A percentile compares a stretch with the other conserved stretches of the same genome.
phyloP scores from a whole-genome alignment of 2,888 invertebrate genomes.

The Leptopilina syphax region DNA sequence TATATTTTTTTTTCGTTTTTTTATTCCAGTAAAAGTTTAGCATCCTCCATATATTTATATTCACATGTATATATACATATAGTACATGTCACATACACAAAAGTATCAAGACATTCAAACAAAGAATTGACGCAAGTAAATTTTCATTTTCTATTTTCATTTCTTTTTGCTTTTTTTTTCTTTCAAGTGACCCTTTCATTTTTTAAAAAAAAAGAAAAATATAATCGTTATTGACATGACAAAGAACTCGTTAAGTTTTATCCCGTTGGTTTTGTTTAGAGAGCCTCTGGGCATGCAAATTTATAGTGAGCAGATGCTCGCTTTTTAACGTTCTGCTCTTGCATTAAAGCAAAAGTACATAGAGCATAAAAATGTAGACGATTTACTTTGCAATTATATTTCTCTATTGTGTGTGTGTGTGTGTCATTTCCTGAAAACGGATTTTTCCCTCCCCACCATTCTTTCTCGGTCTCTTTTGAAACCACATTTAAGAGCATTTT shows the following conservation, averaged over 20 bases:
- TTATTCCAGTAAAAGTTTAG: neutral
- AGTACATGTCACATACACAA: neutral
- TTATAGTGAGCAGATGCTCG: slow-evolving; percentile 8
- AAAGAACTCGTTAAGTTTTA: slow-evolving; percentile 8
- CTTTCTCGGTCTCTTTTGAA: neutral
- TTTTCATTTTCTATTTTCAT: neutral
- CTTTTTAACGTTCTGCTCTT: neutral
- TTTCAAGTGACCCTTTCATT: neutral
- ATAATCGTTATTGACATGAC: neutral
- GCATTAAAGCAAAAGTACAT: slow-evolving; percentile 16
- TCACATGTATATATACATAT: neutral
- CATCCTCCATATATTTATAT: neutral
- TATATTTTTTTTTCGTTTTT: neutral
- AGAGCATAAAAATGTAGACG: slow-evolving; percentile 12
- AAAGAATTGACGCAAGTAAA: neutral
- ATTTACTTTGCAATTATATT: slow-evolving; percentile 22
- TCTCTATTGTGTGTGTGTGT: neutral
- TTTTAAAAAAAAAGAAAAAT: neutral
- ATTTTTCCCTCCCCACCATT: no score
- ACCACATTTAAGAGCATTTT: neutral
- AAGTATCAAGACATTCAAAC: neutral
- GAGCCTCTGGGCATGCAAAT: slow-evolving; percentile 18
- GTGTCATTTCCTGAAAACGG: neutral
- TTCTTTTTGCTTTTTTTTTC: neutral
- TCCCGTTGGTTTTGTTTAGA: neutral